Evolutionary conservation across 2,113 vertebrate genomes (phyloP).

Genomic region (Cryptomyrus ogoouensis): DNA sequence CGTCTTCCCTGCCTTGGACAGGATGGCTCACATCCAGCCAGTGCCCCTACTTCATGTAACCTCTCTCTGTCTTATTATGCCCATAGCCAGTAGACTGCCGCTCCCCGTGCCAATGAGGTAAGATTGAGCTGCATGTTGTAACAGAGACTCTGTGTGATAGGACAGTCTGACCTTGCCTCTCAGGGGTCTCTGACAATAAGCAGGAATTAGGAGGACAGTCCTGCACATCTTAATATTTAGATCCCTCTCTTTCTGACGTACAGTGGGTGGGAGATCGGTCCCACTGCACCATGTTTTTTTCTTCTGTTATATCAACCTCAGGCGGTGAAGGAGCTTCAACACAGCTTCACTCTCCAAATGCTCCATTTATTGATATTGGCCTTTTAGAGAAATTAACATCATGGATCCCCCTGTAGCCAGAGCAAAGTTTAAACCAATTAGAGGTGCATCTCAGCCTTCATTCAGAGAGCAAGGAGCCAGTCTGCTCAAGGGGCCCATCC

Average conservation of each 20-base stretch:
- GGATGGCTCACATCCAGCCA: not conserved
- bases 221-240: conserved; percentile 55
- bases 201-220: conserved; percentile 56
- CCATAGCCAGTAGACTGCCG: conserved; percentile 52
- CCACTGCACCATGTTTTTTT: conserved; percentile 29
- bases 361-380: conserved; percentile 70
- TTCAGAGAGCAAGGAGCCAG: conserved; percentile 42
- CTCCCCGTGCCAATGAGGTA: conserved; percentile 32
- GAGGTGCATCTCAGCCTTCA: conserved; percentile 61
- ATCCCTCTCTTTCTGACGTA: conserved; percentile 49
- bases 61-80: conserved; percentile 52
- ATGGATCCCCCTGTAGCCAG: conserved; percentile 52
- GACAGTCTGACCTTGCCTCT: conserved; percentile 64
- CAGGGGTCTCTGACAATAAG: conserved; percentile 60
- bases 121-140: conserved; percentile 22
- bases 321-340: conserved; percentile 18
- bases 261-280: conserved; percentile 52
- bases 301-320: conserved; percentile 30
- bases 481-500: conserved; percentile 36
- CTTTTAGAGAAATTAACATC: conserved; percentile 68
- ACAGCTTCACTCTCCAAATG: conserved; percentile 37
- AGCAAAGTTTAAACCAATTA: conserved; percentile 76
- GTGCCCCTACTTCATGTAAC: not conserved
- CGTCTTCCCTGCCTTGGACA: not conserved
- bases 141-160: conserved; percentile 58